These are phyloP conservation scores for Monopterus albus DNA, from an alignment of 2,113 vertebrate genomes.

Conservation along the genomic window DNA sequence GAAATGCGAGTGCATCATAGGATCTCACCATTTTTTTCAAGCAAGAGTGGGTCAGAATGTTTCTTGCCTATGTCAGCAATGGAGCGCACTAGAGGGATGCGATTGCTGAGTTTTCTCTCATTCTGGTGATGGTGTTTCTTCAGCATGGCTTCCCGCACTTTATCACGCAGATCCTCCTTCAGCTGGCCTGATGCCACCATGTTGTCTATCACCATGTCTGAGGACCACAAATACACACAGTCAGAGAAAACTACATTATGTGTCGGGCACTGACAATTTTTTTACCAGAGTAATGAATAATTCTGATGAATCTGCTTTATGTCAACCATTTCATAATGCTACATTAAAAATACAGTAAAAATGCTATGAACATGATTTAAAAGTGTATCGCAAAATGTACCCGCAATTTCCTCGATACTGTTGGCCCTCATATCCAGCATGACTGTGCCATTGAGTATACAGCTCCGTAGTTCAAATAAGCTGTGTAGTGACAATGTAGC, in stretches of 20 bases:
- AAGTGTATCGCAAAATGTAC: conserved; percentile 63
- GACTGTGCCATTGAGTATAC: conserved; percentile 94
- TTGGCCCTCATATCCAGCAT: conserved; percentile 96
- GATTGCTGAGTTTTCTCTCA: conserved; percentile 93
- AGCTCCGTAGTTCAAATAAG: conserved; percentile 93
- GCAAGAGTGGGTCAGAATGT: conserved; percentile 97
- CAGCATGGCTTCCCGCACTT: conserved; percentile 92
- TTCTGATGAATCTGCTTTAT: not conserved
- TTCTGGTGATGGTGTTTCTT: conserved; percentile 97
- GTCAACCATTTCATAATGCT: too few relatives aligned
- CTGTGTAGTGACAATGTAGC: conserved; percentile 94
- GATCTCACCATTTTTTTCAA: conserved; percentile 95
- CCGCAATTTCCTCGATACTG: conserved; percentile 94
- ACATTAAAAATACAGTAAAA: not conserved
- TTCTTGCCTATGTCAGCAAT: conserved; percentile 99
- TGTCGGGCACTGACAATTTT: not conserved
- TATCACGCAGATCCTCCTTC: conserved; percentile 87
- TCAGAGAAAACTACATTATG: not conserved
- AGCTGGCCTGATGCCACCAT: conserved; percentile 94
- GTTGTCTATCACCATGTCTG: conserved; percentile 95
- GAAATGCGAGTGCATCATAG: conserved; percentile 70
- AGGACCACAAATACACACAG: conserved; percentile 23
- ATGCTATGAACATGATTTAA: not conserved
- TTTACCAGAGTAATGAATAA: not conserved
- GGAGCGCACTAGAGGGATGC: conserved; percentile 95